These are phyloP conservation scores for Drosophila carrolli DNA, from an alignment of 1,140 invertebrate species.

Conservation along the genomic window DNA sequence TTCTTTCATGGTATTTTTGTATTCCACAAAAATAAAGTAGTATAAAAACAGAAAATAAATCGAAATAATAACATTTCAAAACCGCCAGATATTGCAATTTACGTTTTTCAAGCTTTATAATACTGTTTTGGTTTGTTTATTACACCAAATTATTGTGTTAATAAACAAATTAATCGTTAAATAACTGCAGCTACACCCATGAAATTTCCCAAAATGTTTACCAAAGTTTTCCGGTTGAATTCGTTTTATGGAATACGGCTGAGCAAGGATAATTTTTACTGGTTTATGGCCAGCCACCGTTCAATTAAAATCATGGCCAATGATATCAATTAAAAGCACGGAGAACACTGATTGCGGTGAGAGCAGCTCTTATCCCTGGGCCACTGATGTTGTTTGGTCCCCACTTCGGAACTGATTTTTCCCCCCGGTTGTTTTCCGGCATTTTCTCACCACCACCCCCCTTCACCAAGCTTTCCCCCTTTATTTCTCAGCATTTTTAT, in stretches of 20 bases:
- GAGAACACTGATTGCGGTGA: constrained; percentile 67
- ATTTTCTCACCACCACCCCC: too few species aligned
- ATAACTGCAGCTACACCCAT: too few species aligned
- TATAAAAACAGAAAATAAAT: too few species aligned
- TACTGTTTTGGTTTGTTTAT: too few species aligned
- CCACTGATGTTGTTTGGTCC: not conserved
- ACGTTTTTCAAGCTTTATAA: too few species aligned
- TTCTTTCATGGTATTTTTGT: too few species aligned
- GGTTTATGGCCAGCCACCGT: constrained; percentile 69
- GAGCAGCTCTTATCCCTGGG: constrained; percentile 37
- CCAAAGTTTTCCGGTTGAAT: constrained; percentile 4
- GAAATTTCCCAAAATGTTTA: not conserved
- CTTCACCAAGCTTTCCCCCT: constrained; percentile 2
- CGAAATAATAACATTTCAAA: too few species aligned
- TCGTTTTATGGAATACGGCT: constrained; percentile 11
- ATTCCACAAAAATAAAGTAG: too few species aligned
- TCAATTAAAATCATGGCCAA: constrained; percentile 78
- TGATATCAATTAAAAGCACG: constrained; percentile 75
- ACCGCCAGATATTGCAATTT: too few species aligned
- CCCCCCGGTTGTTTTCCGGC: not conserved
- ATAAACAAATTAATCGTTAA: too few species aligned
- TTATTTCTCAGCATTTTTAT: constrained; percentile 31
- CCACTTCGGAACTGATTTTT: too few species aligned
- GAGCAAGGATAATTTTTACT: constrained; percentile 52
- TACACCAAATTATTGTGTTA: too few species aligned